A percentile compares a stretch with the other conserved stretches of the same genome.
Conservation (phyloP, 2,888 invertebrate genomes). For the Eubasilissa splendida region DNA sequence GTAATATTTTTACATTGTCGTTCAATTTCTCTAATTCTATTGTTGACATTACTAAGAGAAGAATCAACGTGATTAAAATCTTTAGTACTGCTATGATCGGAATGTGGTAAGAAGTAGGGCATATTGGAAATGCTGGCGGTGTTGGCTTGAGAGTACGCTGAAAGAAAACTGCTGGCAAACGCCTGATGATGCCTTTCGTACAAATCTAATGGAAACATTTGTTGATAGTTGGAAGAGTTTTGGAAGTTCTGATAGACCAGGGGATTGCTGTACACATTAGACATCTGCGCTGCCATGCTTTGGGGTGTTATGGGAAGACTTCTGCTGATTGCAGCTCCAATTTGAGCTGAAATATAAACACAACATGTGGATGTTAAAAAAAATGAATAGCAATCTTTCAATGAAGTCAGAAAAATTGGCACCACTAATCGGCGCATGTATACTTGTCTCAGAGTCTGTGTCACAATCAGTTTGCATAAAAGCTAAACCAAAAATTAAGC, state of each 20-base stretch:
- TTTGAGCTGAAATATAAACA: slow-evolving; percentile 32
- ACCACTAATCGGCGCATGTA: no score
- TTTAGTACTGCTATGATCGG: neutral
- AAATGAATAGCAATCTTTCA: no score
- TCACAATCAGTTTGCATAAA: no score
- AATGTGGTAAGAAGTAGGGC: slow-evolving; percentile 34
- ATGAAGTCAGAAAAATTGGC: no score
- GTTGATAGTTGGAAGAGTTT: slow-evolving; percentile 41
- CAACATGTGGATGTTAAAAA: no score
- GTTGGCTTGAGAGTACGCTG: slow-evolving; percentile 47
- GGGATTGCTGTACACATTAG: slow-evolving; percentile 47
- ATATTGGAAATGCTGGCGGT: slow-evolving; percentile 25
- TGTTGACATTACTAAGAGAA: slow-evolving; percentile 13
- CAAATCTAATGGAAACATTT: slow-evolving; percentile 52
- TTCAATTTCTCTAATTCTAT: slow-evolving; percentile 30
- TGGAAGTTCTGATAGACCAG: slow-evolving; percentile 52
- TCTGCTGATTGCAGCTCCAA: slow-evolving; percentile 13
- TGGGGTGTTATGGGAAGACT: slow-evolving; percentile 18
- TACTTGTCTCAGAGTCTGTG: no score
- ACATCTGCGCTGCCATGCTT: slow-evolving; percentile 19
- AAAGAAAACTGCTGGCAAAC: slow-evolving; percentile 50
- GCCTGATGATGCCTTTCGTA: slow-evolving; percentile 55
- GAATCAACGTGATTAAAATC: slow-evolving; percentile 5
- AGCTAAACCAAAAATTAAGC: no score
- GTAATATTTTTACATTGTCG: slow-evolving; percentile 25